Conservation (phyloP, 2,113 vertebrate species). For the Cyanoliseus patagonus region DNA sequence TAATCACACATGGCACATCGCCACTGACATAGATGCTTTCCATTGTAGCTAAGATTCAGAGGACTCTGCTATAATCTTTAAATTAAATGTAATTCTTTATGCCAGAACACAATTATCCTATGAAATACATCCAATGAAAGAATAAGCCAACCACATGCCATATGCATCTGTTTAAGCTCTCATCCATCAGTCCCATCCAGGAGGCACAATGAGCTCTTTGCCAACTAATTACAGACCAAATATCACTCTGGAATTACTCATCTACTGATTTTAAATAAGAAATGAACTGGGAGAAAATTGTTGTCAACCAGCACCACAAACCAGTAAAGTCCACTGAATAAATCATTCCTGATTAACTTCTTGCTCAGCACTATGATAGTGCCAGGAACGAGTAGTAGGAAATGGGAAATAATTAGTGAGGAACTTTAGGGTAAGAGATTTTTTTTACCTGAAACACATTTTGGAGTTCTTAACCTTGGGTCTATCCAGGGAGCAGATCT, state of each 20-base stretch:
- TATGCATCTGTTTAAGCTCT: neutral
- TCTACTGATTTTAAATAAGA: neutral
- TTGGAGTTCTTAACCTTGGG: neutral
- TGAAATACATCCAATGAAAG: neutral
- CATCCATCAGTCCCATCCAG: neutral
- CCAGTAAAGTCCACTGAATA: neutral
- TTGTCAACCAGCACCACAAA: neutral
- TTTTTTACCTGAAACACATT: neutral
- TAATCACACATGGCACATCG: neutral
- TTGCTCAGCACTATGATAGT: neutral
- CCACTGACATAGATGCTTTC: accelerated
- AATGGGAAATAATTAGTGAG: neutral
- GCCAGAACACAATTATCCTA: neutral
- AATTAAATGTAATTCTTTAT: neutral
- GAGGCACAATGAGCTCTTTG: neutral
- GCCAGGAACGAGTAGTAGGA: neutral
- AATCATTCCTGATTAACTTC: neutral
- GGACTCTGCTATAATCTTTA: neutral
- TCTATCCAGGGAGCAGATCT: neutral
- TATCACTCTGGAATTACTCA: neutral
- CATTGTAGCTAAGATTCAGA: neutral
- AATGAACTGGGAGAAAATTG: neutral
- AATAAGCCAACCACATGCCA: neutral
- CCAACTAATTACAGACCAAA: neutral
- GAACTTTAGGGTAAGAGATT: neutral